These are phyloP conservation scores for Drosophila lutescens DNA, from an alignment of 2,888 invertebrate species.

Conservation along the genomic window DNA sequence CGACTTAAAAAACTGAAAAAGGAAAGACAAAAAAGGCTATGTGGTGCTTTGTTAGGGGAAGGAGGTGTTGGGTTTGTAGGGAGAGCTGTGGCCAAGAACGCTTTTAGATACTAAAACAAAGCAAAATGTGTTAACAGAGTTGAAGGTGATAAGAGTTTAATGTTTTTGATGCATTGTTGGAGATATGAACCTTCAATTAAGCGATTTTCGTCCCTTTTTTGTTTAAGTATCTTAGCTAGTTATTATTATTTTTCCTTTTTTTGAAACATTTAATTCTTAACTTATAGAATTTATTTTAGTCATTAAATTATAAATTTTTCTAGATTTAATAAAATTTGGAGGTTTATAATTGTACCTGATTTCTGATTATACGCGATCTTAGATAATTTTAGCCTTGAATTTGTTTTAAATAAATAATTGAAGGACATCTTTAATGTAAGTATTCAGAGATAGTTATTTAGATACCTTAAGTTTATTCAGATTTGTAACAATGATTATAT, in stretches of 20 bases:
- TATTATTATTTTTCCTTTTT: neutral
- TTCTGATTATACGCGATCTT: too few relatives aligned
- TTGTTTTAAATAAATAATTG: too few relatives aligned
- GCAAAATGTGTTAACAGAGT: neutral
- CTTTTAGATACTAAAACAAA: constrained; percentile 1
- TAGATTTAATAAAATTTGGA: too few relatives aligned
- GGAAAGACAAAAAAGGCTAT: constrained; percentile 17
- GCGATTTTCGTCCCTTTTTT: neutral
- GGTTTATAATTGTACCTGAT: too few relatives aligned
- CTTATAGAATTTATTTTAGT: too few relatives aligned
- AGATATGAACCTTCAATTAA: neutral
- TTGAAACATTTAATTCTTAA: neutral
- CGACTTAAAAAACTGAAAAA: constrained; percentile 56
- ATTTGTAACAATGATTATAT: neutral
- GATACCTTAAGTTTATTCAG: too few relatives aligned
- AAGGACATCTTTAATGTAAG: too few relatives aligned
- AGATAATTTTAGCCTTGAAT: too few relatives aligned
- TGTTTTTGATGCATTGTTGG: neutral
- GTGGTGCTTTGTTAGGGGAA: neutral
- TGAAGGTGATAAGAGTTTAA: constrained; percentile 9
- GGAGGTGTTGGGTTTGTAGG: constrained; percentile 15
- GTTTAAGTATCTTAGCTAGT: too few relatives aligned
- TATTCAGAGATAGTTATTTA: too few relatives aligned
- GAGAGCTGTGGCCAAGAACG: neutral
- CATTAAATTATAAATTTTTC: too few relatives aligned